A percentile compares a stretch with the other conserved stretches of the same genome.
These are phyloP conservation scores for Neelides sp. DNA, from an alignment of 1,140 invertebrate species.

Conservation along the genomic window DNA sequence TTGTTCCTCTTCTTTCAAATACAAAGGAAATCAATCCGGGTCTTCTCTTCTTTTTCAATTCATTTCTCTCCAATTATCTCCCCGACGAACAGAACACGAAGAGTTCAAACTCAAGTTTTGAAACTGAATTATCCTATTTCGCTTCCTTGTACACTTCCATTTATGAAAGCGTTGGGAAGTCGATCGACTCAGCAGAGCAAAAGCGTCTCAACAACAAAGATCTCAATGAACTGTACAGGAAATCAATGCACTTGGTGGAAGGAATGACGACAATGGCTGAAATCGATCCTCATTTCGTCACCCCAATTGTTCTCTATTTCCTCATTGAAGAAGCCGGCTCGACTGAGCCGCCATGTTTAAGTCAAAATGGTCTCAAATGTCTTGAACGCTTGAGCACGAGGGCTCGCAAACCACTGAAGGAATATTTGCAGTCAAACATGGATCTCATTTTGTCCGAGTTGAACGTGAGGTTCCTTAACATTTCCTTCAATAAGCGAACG, in stretches of 20 bases:
- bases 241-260: conserved; percentile 17
- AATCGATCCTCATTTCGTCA: conserved; percentile 6
- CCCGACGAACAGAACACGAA: too few relatives aligned
- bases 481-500: conserved; percentile 15
- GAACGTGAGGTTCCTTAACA: conserved; percentile 11
- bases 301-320: conserved; percentile 18
- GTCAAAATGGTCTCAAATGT: neutral
- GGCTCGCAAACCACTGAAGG: neutral
- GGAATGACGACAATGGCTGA: conserved; percentile 12
- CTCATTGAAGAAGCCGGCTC: conserved; percentile 24
- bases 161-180: too few relatives aligned
- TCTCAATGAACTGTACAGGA: neutral
- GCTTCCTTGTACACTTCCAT: too few relatives aligned
- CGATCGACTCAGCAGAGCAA: too few relatives aligned
- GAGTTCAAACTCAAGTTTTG: too few relatives aligned
- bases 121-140: too few relatives aligned
- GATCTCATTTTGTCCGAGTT: conserved; percentile 22
- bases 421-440: conserved; percentile 15
- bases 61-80: too few relatives aligned
- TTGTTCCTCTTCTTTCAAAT: too few relatives aligned
- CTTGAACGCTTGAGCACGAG: neutral
- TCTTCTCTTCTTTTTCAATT: too few relatives aligned
- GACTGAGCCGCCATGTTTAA: neutral
- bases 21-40: too few relatives aligned
- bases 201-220: too few relatives aligned